Evolutionary conservation across 2,888 invertebrate genomes (phyloP).

Genomic region (Mystacides longicornis): DNA sequence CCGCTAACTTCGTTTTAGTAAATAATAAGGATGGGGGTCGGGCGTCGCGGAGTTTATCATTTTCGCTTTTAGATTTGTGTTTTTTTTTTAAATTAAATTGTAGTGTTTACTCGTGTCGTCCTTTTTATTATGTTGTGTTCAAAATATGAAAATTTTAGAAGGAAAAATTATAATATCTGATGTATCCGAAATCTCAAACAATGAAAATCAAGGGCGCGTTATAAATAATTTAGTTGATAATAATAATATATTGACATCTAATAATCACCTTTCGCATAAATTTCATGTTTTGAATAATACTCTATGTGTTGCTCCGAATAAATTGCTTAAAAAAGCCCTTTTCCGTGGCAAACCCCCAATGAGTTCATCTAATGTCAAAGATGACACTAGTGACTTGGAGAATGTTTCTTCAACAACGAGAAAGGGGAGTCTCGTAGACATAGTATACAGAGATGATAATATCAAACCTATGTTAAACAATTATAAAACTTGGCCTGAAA

Average conservation of each 20-base stretch:
- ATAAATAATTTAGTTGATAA: conserved; percentile 14
- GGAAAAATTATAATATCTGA: conserved; percentile 7
- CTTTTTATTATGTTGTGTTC: conserved; percentile 13
- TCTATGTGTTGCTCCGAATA: conserved; percentile 27
- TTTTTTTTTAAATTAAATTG: conserved; percentile 8
- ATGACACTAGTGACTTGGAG: neutral
- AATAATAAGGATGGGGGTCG: conserved; percentile 7
- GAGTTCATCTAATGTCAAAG: conserved; percentile 17
- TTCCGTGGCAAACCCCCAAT: conserved; percentile 17
- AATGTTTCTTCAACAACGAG: conserved; percentile 7
- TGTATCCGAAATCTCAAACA: conserved; percentile 9
- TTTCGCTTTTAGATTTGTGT: conserved; percentile 9
- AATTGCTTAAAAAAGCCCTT: conserved; percentile 19
- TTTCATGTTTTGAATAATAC: conserved; percentile 27
- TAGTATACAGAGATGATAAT: conserved; percentile 7
- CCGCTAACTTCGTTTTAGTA: conserved; percentile 12
- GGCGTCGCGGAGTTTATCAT: neutral
- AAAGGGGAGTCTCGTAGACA: conserved; percentile 15
- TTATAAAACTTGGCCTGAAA: conserved; percentile 23
- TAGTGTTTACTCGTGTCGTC: conserved; percentile 2
- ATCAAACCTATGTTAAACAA: conserved; percentile 10
- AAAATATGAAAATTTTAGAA: conserved; percentile 20
- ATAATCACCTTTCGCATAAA: conserved; percentile 28
- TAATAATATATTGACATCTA: conserved; percentile 28
- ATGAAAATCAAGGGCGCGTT: conserved; percentile 20